Percentiles rank a stretch among this genome's conserved stretches.
phyloP scores from a whole-genome alignment of 1,140 invertebrate species.

The Megathymus violae region DNA sequence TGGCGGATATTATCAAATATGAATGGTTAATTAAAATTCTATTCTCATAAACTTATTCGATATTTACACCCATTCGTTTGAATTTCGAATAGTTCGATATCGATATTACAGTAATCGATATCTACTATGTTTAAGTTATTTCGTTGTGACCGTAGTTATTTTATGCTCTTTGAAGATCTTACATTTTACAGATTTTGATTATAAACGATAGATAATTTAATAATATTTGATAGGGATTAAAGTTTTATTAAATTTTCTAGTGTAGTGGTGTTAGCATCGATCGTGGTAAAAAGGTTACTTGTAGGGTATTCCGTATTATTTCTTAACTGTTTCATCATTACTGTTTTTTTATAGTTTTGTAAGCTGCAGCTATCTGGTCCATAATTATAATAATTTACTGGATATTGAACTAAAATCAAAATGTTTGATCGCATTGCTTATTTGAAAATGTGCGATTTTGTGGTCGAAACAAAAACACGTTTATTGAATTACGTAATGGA shows the following conservation, averaged over 20 bases:
- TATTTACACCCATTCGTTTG: not conserved
- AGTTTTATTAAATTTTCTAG: not conserved
- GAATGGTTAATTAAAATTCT: not conserved
- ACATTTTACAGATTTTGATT: slow-evolving; percentile 26
- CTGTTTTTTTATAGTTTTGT: not conserved
- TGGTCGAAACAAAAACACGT: too few relatives aligned
- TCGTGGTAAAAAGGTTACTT: slow-evolving; percentile 1
- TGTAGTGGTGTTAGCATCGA: not conserved
- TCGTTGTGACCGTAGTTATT: not conserved
- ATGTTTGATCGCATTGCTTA: too few relatives aligned
- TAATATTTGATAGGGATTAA: not conserved
- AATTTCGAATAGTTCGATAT: not conserved
- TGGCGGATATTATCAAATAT: not conserved
- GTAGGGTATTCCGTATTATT: too few relatives aligned
- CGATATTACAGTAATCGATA: not conserved
- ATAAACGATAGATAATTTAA: not conserved
- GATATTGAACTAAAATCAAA: too few relatives aligned
- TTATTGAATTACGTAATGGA: too few relatives aligned
- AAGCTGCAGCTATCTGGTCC: slow-evolving; percentile 10
- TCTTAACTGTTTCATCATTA: too few relatives aligned
- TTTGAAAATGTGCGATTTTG: too few relatives aligned
- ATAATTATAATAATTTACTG: too few relatives aligned
- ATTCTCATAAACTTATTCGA: not conserved
- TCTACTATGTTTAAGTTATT: not conserved
- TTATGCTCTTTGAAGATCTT: slow-evolving; percentile 17